Conservation (phyloP, 2,113 vertebrate species). For the Hippopotamus amphibius region DNA sequence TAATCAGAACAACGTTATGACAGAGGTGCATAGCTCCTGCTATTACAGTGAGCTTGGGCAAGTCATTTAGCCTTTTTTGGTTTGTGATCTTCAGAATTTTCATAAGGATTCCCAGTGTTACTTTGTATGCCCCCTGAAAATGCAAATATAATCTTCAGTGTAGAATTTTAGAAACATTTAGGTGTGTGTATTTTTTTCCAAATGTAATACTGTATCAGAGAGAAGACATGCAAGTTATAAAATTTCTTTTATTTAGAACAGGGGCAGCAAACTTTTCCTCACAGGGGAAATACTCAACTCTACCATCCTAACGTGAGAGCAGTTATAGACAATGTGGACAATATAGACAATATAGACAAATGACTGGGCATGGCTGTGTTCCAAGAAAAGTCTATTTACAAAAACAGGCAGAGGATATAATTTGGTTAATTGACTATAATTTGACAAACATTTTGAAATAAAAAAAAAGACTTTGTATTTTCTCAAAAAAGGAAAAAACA, state of each 20-base stretch:
- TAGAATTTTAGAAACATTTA: neutral
- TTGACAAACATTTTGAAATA: neutral
- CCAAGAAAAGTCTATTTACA: neutral
- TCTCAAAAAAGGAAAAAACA: neutral
- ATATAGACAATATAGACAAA: no score
- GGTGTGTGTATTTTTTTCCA: neutral
- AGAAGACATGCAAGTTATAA: neutral
- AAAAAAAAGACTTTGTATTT: neutral
- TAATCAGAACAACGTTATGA: neutral
- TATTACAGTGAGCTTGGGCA: neutral
- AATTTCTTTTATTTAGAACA: neutral
- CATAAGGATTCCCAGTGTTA: neutral
- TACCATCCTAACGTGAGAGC: neutral
- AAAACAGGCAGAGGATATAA: neutral
- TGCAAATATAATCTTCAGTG: neutral
- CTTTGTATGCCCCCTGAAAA: neutral
- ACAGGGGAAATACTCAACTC: neutral
- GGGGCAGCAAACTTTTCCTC: neutral
- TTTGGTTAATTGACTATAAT: neutral
- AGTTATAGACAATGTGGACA: neutral
- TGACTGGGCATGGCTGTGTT: neutral
- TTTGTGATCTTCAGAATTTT: neutral
- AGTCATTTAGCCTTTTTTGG: neutral
- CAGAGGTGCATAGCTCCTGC: accelerated
- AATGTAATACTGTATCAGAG: neutral